Evolutionary conservation across 2,888 invertebrate genomes (phyloP), one percentile per base, ranked within the genome.

Genomic region (Diaperis boleti): DNA sequence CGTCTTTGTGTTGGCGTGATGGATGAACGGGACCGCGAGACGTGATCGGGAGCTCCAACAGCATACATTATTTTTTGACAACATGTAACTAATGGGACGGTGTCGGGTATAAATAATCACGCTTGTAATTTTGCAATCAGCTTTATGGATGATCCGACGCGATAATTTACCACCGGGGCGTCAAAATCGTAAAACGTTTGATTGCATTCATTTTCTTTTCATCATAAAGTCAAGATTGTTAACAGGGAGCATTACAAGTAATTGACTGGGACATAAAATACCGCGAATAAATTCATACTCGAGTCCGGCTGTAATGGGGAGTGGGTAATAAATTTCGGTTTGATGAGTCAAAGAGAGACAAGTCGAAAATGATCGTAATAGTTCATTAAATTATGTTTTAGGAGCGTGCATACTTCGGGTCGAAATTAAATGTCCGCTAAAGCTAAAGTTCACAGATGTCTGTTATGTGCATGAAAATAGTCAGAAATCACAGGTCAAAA

Each of bases 311-410:
- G n/a, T 41, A 7, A 31, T 22, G 6, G 6, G 15, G 6, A n/a
- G n/a, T 26, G n/a, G 1, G 1, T 26, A 26, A 26, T 26, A n/a
- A 26, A 26, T 26, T 26, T 26, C n/a, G n/a, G 26, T 26, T 26
- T 26, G 26, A 26, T 26, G 26, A 26, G 37, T 35, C 35, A 29
- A 56, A 57, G 37, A 26, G 31, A 47, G 41, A 49, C 33, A 10
- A 47, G 47, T 55, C 35, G 37, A 59, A 62, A 57, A 60, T 52
- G 57, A 74, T 73, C 72, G 69, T 71, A 72, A 69, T n/a, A n/a
- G n/a, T n/a, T n/a, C n/a, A n/a, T n/a, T n/a, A n/a, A n/a, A n/a
- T n/a, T n/a, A n/a, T n/a, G n/a, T n/a, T n/a, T n/a, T n/a, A n/a
- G n/a, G n/a, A n/a, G n/a, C n/a, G n/a, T n/a, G n/a, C n/a, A n/a